Conservation (phyloP, 2,797 vertebrate genomes). For the Notoglanidium macrostoma region DNA sequence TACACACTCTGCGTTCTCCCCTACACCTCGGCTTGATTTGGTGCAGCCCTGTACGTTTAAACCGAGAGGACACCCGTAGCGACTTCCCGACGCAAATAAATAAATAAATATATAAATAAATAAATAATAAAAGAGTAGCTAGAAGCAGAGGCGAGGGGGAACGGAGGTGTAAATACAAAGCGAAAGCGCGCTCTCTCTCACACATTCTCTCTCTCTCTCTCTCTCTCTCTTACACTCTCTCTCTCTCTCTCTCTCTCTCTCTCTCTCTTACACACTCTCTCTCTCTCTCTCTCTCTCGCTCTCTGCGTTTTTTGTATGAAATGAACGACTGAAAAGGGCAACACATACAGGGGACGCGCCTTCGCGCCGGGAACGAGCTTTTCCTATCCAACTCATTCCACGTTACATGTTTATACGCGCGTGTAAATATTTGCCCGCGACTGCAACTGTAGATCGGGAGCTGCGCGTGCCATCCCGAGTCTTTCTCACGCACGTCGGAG, state of each 20-base stretch:
- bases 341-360: conserved; percentile 74
- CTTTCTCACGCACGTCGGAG: conserved; percentile 14
- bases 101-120: conserved; percentile 53
- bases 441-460: conserved; percentile 29
- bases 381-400: conserved; percentile 63
- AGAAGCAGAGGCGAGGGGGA: conserved; percentile 76
- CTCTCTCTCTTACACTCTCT: conserved; percentile 12
- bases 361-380: conserved; percentile 19
- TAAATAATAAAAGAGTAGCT: conserved; percentile 75
- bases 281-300: conserved; percentile 23
- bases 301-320: conserved; percentile 63
- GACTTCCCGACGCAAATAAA: conserved; percentile 92
- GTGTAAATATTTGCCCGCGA: conserved; percentile 74
- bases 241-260: conserved; percentile 27
- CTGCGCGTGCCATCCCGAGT: conserved; percentile 25
- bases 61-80: conserved; percentile 96
- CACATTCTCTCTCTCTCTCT: conserved; percentile 60
- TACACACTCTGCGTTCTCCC: conserved; percentile 12
- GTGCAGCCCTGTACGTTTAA: conserved; percentile 93
- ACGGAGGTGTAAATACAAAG: conserved; percentile 80
- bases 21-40: conserved; percentile 65
- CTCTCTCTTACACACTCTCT: conserved; percentile 44
- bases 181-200: conserved; percentile 64
- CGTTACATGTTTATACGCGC: conserved; percentile 72
- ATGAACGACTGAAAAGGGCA: conserved; percentile 72